Evolutionary conservation across 2,888 invertebrate genomes (phyloP).

Genomic region (Aethes cnicana): DNA sequence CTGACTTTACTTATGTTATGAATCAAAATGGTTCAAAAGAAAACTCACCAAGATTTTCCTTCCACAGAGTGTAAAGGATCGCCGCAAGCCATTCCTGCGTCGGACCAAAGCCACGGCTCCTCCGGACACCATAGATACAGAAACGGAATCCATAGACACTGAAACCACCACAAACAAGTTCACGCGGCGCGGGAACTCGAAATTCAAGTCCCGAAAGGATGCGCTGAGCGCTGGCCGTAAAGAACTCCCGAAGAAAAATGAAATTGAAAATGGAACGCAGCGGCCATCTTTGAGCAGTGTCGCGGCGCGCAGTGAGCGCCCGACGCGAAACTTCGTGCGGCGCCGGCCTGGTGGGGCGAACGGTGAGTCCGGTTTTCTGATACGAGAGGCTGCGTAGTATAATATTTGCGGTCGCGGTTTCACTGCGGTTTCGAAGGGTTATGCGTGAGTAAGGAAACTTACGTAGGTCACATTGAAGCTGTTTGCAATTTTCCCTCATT

Average conservation of each 20-base stretch:
- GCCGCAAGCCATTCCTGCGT: constrained; percentile 60
- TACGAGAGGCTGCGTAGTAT: constrained; percentile 37
- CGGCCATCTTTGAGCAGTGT: constrained; percentile 60
- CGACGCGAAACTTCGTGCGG: constrained; percentile 64
- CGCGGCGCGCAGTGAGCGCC: constrained; percentile 65
- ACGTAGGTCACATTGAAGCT: no score
- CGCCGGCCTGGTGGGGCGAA: constrained; percentile 65
- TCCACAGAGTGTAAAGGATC: constrained; percentile 60
- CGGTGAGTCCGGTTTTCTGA: constrained; percentile 67
- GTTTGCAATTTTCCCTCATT: no score
- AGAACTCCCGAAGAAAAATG: constrained; percentile 41
- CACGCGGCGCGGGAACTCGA: constrained; percentile 50
- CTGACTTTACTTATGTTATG: neutral
- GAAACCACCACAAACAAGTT: constrained; percentile 58
- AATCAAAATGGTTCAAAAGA: constrained; percentile 25
- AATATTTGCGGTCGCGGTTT: constrained; percentile 32
- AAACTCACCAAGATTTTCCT: constrained; percentile 46
- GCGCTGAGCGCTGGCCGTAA: constrained; percentile 45
- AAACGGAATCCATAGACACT: constrained; percentile 46
- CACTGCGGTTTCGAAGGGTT: constrained; percentile 18
- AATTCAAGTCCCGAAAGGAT: constrained; percentile 51
- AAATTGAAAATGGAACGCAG: constrained; percentile 47
- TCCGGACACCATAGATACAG: constrained; percentile 53
- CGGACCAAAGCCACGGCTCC: constrained; percentile 69
- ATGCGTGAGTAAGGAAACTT: neutral